Conservation (phyloP, 2,113 vertebrate genomes). For the Dicerorhinus sumatrensis region DNA sequence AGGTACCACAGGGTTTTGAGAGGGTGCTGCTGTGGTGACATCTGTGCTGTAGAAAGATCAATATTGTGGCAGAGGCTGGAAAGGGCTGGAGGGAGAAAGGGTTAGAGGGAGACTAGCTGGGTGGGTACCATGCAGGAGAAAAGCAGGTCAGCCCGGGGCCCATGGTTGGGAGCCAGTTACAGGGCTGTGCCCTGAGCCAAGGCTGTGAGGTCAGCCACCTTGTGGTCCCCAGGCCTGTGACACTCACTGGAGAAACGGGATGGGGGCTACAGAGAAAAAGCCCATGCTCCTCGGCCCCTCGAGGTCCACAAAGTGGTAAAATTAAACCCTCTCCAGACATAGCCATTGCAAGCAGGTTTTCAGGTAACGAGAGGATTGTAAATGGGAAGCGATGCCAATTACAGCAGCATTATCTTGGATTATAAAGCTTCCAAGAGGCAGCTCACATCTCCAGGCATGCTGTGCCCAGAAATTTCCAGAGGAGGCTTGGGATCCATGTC, state of each 20-base stretch:
- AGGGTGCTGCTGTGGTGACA: background rate
- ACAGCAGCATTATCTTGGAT: background rate
- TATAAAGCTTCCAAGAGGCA: background rate
- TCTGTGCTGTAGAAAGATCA: background rate
- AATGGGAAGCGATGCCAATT: constrained; percentile 42
- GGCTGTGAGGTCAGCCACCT: background rate
- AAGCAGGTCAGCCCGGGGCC: background rate
- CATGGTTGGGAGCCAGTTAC: background rate
- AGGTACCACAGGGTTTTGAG: background rate
- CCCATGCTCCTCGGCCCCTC: background rate
- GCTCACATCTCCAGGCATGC: background rate
- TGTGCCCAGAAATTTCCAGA: constrained; percentile 23
- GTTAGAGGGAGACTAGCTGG: background rate
- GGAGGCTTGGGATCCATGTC: background rate
- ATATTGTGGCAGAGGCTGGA: background rate
- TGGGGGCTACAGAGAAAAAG: background rate
- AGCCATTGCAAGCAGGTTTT: constrained; percentile 1
- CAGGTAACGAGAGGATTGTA: constrained; percentile 31
- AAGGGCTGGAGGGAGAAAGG: background rate
- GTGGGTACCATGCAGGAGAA: background rate
- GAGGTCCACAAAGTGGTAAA: background rate
- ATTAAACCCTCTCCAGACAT: background rate
- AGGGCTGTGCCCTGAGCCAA: background rate
- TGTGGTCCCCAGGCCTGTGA: background rate
- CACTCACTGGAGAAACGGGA: background rate